Conservation (phyloP, 2,797 vertebrate genomes). For the Carapus acus region DNA sequence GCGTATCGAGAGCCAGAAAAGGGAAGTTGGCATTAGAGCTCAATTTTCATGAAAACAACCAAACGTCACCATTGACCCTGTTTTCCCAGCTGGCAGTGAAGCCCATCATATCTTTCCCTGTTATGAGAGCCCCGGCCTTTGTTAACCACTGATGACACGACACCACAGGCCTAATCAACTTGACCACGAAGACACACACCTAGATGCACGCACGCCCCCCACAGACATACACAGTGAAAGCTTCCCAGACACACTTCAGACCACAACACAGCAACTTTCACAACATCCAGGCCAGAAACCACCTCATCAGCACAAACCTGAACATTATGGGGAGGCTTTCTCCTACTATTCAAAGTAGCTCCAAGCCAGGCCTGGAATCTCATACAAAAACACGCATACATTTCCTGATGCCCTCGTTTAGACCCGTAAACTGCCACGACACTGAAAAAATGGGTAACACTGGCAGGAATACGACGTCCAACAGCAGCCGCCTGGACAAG, state of each 20-base stretch:
- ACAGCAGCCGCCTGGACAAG: background rate
- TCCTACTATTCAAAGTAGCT: no score
- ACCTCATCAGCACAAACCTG: background rate
- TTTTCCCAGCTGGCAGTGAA: no score
- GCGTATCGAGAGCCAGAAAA: no score
- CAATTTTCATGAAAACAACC: no score
- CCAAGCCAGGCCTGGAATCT: slow-evolving; percentile 27
- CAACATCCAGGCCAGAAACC: slow-evolving; percentile 1
- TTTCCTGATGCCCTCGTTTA: slow-evolving; percentile 25
- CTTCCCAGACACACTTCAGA: no score
- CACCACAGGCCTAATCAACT: background rate
- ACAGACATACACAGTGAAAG: no score
- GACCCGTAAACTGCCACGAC: slow-evolving; percentile 9
- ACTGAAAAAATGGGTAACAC: background rate
- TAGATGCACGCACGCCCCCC: background rate
- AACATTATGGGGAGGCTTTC: no score
- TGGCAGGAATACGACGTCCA: background rate
- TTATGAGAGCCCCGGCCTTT: background rate
- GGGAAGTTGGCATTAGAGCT: slow-evolving; percentile 10
- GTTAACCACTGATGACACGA: slow-evolving; percentile 3
- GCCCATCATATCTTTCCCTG: background rate
- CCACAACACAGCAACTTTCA: background rate
- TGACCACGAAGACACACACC: background rate
- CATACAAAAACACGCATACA: slow-evolving; percentile 30
- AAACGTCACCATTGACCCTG: no score